Percentiles rank a stretch among this genome's conserved stretches.
Conservation (phyloP, 2,797 vertebrate genomes). For the Dicrostonyx torquatus region DNA sequence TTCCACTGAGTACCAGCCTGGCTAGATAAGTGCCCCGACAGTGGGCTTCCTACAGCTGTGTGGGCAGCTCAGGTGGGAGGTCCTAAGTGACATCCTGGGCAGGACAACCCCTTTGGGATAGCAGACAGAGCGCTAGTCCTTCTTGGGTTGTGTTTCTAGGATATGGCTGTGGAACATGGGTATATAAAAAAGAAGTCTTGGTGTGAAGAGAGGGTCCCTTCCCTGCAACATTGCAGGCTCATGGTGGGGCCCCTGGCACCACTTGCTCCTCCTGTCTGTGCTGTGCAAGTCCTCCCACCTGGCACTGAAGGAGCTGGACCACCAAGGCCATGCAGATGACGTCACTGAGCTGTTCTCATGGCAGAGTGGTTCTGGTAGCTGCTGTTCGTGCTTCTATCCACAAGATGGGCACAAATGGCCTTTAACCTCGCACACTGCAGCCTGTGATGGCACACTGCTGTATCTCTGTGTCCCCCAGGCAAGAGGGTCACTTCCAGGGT, state of each 20-base stretch:
- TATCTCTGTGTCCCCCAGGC: background rate
- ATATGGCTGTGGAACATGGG: background rate
- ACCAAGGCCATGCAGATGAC: background rate
- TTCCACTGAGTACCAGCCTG: background rate
- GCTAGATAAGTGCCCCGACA: background rate
- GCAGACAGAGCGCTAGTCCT: background rate
- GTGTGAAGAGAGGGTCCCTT: background rate
- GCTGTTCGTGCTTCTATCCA: background rate
- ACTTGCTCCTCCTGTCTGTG: background rate
- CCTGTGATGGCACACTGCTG: background rate
- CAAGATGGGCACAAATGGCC: background rate
- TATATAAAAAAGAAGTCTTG: background rate
- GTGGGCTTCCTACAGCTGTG: background rate
- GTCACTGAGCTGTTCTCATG: accelerated
- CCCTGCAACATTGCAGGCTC: background rate
- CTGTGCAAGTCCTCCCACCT: background rate
- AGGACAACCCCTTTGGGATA: background rate
- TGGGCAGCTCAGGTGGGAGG: background rate
- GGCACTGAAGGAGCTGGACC: background rate
- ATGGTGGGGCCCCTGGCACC: background rate
- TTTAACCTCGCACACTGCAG: background rate
- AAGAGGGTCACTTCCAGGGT: background rate
- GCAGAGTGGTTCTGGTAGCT: background rate
- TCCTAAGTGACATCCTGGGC: background rate
- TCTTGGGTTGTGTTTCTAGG: background rate